Base-by-base conservation (phyloP, 1,140 invertebrate species). In the Drosophila trapezifrons region DNA sequence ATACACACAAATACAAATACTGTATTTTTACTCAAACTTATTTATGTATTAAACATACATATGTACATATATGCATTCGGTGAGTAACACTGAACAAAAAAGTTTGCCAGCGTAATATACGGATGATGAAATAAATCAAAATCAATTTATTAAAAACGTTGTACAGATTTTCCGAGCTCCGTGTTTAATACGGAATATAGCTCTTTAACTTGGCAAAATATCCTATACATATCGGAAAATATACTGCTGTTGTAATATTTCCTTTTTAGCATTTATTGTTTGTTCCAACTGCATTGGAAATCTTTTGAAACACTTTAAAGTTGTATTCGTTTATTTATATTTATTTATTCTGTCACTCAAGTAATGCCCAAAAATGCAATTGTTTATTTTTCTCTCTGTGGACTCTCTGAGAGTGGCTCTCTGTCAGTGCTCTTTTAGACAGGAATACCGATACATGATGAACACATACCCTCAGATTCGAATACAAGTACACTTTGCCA, bases 31-130 rank as follows among this genome's bases (percentile, higher is more conserved):
- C 46, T 10, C 25, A 29, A 18, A 13, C n/a, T 12, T 51, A 18
- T 29, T 56, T 59, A 29, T 55, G 8, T 29, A 13, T 18, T 46
- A 9, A 18, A 42, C n/a, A 4, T 40, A 18, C 25, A 15, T 17
- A 51, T 37, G 22, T 37, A 59, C 20, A 52, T 56, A 40, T 22
- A 27, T 57, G 43, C 42, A 72, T 59, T 47, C 59, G 29, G 37
- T 56, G 10, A 27, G 10, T 20, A 18, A 18, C 54, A 56, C 29
- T 52, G 13, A 15, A 32, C 2, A 56, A 35, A 27, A 38, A 56
- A 20, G 29, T n/a, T 20, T 4, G 15, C 13, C 20, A 17, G 2
- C 6, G 37, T 7, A 38, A 38, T 38, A 37, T 37, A 15, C 35
- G 13, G 4, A 37, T 2, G 13, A 13, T 2, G 27, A 60, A 52